Evolutionary conservation across 2,797 vertebrate species (phyloP).

Genomic region (Tragelaphus oryx): DNA sequence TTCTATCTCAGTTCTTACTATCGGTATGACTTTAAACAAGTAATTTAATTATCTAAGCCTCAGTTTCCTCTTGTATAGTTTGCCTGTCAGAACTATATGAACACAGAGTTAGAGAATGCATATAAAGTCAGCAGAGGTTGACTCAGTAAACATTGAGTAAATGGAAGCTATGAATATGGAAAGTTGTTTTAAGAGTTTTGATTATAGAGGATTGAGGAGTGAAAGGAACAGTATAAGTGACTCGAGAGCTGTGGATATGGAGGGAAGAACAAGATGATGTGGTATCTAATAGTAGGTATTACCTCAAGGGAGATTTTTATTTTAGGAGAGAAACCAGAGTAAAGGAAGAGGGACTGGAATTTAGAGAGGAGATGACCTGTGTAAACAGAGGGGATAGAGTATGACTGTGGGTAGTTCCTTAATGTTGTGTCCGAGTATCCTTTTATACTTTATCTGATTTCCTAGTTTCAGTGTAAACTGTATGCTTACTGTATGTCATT

Average conservation of each 20-base stretch:
- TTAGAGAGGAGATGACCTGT: neutral
- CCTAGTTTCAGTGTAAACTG: neutral
- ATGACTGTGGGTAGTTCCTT: neutral
- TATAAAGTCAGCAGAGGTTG: neutral
- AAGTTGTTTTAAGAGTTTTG: neutral
- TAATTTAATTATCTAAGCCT: neutral
- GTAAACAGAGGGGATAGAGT: neutral
- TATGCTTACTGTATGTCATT: neutral
- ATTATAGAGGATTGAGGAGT: neutral
- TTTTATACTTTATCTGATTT: neutral
- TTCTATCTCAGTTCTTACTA: neutral
- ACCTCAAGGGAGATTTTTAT: neutral
- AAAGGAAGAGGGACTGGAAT: neutral
- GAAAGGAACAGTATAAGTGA: neutral
- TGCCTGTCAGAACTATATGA: conserved; percentile 1
- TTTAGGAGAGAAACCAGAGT: neutral
- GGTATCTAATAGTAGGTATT: neutral
- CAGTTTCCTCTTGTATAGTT: neutral
- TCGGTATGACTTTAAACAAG: neutral
- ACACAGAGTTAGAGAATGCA: neutral
- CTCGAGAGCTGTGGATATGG: neutral
- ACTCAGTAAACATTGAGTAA: neutral
- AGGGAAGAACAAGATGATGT: neutral
- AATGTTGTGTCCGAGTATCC: neutral
- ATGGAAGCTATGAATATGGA: neutral